Base-by-base conservation (phyloP, 92 coral and sea anemone species). In the Virgularia gustaviana region DNA sequence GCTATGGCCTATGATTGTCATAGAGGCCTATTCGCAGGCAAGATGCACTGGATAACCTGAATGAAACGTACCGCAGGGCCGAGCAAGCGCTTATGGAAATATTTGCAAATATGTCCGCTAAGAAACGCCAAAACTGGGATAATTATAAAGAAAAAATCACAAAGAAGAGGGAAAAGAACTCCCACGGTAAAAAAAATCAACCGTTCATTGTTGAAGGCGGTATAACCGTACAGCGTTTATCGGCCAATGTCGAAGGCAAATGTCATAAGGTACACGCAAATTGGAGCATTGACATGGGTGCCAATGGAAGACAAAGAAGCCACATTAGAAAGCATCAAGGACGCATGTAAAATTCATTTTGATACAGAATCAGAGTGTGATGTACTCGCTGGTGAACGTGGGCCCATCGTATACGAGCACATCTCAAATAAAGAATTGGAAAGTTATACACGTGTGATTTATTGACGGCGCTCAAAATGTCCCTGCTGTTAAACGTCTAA, bases 141-240 rank as follows among this genome's bases (percentile, higher is more conserved):
- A 70, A 78, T 49, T 78, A 78, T 33, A 78, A 78, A 54, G 79
- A 68, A 16, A 28, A 59, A 60, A 57, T 36, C 27, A 29, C 43
- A 36, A 63, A 75, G 12, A 76, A 60, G 84, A 70, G 76, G 25
- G 29, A 49, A 34, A 23, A 67, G 67, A 34, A 41, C 55, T 19
- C 27, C 36, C 29, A 36, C 11, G 49, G 49, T 44, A 49, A 52
- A 59, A 55, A 55, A 55, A 55, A 55, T 55, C 62, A 24, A 55
- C 30, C 62, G 4, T 55, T 55, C 16, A 55, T 24, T 55, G 62
- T 55, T 15, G 62, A 35, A 44, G 85, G 73, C 49, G 66, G 72
- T 66, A 77, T 84, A 33, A 81, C 86, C 28, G 89, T 81, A 35
- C 83, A 85, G 70, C 78, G 78, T 42, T 79, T 85, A 43, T 79